Evolutionary conservation across 2,888 invertebrate species (phyloP).

Genomic region (Polydrusus pterygomalis): DNA sequence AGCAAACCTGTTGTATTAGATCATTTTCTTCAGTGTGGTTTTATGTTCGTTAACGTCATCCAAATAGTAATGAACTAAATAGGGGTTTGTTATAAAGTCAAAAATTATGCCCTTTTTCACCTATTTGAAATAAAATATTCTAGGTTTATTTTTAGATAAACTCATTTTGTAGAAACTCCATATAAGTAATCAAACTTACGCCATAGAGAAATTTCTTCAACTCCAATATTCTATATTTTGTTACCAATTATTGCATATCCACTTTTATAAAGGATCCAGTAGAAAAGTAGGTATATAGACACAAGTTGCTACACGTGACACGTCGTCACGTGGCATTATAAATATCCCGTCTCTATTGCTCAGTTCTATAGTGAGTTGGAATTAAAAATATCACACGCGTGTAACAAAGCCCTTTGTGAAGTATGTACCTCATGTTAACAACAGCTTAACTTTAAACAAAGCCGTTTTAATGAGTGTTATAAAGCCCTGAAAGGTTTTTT

Average conservation of each 20-base stretch:
- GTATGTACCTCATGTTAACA: not conserved
- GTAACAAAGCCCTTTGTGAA: not conserved
- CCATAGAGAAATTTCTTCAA: not conserved
- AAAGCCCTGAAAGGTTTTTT: not conserved
- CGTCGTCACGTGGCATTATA: not conserved
- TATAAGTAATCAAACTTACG: too few species aligned
- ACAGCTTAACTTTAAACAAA: constrained; percentile 7
- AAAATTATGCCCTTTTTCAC: too few species aligned
- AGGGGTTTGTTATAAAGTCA: too few species aligned
- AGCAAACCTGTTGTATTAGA: too few species aligned
- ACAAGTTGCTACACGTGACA: not conserved
- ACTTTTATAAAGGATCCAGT: not conserved
- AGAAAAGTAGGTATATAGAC: not conserved
- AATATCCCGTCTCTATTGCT: not conserved
- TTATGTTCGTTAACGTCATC: too few species aligned
- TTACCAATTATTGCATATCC: not conserved
- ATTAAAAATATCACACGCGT: not conserved
- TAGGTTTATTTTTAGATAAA: too few species aligned
- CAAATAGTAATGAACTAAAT: too few species aligned
- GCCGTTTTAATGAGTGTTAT: not conserved
- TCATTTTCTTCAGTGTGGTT: too few species aligned
- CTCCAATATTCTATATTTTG: not conserved
- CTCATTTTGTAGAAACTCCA: too few species aligned
- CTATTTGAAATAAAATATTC: too few species aligned
- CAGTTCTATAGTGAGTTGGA: not conserved